Evolutionary conservation across 1,140 invertebrate species (phyloP).

Genomic region (Pemphigus obesinymphae): DNA sequence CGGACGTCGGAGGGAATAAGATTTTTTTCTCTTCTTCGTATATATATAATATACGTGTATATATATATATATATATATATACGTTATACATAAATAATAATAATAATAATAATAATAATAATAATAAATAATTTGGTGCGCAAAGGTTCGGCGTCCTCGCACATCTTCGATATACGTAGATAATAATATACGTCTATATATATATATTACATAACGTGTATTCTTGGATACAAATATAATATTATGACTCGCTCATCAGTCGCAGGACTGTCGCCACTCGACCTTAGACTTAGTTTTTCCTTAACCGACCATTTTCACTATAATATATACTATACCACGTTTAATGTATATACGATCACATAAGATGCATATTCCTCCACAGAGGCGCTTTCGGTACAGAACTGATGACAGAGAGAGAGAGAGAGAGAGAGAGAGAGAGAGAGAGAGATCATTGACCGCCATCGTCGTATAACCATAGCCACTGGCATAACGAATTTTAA

Average conservation of each 20-base stretch:
- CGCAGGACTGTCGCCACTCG: not conserved
- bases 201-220: not conserved
- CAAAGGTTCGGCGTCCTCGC: constrained; percentile 29
- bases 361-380: not conserved
- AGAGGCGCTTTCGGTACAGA: not conserved
- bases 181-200: not conserved
- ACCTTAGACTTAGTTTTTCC: constrained; percentile 15
- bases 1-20: not conserved
- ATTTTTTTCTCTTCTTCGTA: not conserved
- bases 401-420: not conserved
- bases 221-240: not conserved
- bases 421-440: not conserved
- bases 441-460: constrained; percentile 30
- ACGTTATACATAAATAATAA: constrained; percentile 8
- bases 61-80: not conserved
- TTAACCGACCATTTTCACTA: constrained; percentile 16
- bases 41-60: too few species aligned
- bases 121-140: constrained; percentile 9
- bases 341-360: not conserved
- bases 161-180: not conserved
- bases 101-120: constrained; percentile 8
- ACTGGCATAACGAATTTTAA: constrained; percentile 39
- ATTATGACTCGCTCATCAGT: not conserved
- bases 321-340: not conserved
- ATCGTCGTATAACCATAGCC: not conserved